Evolutionary conservation across 2,113 vertebrate genomes (phyloP), one percentile per base, ranked within the genome.

Genomic region (Cryptotis parvus): DNA sequence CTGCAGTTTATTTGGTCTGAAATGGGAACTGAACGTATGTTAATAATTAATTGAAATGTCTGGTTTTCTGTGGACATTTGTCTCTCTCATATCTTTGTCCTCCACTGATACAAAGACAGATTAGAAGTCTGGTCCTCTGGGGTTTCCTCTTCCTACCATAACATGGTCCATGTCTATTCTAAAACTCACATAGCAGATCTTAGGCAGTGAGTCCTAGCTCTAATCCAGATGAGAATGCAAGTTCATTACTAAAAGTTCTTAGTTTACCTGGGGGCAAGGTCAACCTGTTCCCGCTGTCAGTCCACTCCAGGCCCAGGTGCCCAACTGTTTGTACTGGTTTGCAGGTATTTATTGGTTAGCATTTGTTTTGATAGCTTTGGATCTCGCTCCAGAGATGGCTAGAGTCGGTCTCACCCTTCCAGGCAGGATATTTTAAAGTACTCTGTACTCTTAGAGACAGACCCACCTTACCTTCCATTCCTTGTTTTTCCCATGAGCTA

Each of bases 1-100:
- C 33, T 76, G 58, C 37, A 18, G 58, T 82, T 88, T 84, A 52
- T 63, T 72, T 80, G 68, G 93, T 87, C 92, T 91, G 88, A 97
- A 95, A 96, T 82, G 90, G 96, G 95, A 97, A 97, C 94, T 87
- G 82, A 96, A 97, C 96, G 79, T 87, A 63, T 90, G 95, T 97
- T 94, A 88, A 97, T 87, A 95, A 96, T 93, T 68, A 92, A 95
- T 84, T 90, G 74, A n/a, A 72, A 63, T 93, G 90, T 35, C 63
- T 78, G 90, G 95, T 95, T 97, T 97, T 81, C 68, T 93, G 87
- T 89, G 89, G 76, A 88, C 72, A 95, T 94, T 95, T 96, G 94
- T 96, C 29, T 52, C 63, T 20, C 61, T 61, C 31, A 14, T 20
- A 15, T 41, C 26, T 66, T 49, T 58, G 29, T 5, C 66, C 41